Conservation (phyloP, 2,113 vertebrate species). For the Neofelis nebulosa region DNA sequence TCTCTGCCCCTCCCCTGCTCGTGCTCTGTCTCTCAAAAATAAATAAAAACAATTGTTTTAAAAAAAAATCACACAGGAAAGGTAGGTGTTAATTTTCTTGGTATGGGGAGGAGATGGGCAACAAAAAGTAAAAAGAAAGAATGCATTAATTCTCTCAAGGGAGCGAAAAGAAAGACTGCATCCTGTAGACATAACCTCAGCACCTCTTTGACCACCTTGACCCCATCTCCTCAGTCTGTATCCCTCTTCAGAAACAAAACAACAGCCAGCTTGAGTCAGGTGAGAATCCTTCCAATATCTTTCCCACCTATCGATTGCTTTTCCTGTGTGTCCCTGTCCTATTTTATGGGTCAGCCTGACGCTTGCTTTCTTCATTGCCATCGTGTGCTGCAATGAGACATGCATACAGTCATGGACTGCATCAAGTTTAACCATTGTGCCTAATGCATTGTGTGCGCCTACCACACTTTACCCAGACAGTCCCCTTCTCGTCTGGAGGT, state of each 20-base stretch:
- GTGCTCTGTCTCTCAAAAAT: too few relatives aligned
- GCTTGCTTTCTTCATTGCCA: background rate
- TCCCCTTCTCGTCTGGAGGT: background rate
- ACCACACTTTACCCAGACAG: background rate
- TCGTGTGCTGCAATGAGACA: background rate
- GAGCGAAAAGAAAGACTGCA: background rate
- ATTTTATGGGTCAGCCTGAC: background rate
- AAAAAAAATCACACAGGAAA: background rate
- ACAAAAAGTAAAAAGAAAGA: background rate
- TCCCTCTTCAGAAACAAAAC: background rate
- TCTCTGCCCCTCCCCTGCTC: too few relatives aligned
- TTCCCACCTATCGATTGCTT: accelerated
- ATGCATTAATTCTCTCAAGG: background rate
- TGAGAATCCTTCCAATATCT: background rate
- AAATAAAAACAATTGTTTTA: too few relatives aligned
- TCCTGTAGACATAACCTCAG: background rate
- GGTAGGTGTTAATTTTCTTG: background rate
- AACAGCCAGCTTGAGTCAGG: background rate
- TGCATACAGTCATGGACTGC: background rate
- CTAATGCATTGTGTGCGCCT: accelerated
- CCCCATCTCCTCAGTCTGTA: accelerated
- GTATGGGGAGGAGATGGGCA: background rate
- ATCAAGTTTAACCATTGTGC: background rate
- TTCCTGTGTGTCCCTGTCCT: accelerated
- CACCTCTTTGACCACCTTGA: too few relatives aligned